These are phyloP conservation scores for Epirrita christyi DNA, from an alignment of 2,888 invertebrate species.

Conservation along the genomic window DNA sequence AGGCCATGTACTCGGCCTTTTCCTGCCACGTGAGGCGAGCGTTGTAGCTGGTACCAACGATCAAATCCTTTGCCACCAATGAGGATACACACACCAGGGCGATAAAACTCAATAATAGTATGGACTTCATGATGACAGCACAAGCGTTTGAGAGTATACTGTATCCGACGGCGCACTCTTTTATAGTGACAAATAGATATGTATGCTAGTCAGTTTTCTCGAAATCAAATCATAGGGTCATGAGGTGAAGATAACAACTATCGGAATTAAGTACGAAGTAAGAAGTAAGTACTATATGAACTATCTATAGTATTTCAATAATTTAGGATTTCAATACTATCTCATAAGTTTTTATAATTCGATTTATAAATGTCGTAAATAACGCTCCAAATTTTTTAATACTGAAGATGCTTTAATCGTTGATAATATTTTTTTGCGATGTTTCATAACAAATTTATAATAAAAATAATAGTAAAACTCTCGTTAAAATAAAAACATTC, in stretches of 20 bases:
- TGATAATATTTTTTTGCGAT: conserved; percentile 4
- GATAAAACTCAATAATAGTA: conserved; percentile 49
- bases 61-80: conserved; percentile 55
- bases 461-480: conserved; percentile 15
- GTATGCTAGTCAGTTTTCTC: background rate
- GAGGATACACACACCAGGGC: conserved; percentile 49
- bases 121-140: conserved; percentile 54
- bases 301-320: too few relatives aligned
- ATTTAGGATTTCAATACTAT: too few relatives aligned
- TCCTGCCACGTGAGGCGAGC: conserved; percentile 56
- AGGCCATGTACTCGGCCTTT: conserved; percentile 60
- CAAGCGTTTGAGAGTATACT: background rate
- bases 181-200: background rate
- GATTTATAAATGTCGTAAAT: background rate
- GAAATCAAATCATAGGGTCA: conserved; percentile 19
- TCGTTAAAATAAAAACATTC: background rate
- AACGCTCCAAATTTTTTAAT: conserved; percentile 7
- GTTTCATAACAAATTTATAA: conserved; percentile 13
- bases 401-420: conserved; percentile 22
- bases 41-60: conserved; percentile 63
- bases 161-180: too few relatives aligned
- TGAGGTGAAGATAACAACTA: conserved; percentile 13
- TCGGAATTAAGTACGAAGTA: conserved; percentile 3
- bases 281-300: background rate
- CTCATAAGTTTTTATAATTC: too few relatives aligned